phyloP scores from a whole-genome alignment of 2,113 vertebrate species.

The Plecotus auritus region DNA sequence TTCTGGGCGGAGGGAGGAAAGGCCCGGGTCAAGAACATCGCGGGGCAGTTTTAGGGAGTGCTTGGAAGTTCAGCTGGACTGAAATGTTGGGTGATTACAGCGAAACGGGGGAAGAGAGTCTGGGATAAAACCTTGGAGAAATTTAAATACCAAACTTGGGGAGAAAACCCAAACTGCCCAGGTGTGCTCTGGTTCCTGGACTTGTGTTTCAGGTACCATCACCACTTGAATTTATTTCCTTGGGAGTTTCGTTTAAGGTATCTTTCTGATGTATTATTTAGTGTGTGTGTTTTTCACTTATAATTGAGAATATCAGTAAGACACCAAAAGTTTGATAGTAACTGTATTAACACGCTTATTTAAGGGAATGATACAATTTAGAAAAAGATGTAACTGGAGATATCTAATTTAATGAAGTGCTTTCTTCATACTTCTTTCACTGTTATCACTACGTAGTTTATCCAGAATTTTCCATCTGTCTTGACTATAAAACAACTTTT shows the following conservation, averaged over 20 bases:
- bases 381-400: background rate
- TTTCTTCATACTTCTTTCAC: background rate
- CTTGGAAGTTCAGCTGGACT: background rate
- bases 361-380: background rate
- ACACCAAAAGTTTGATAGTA: background rate
- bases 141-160: background rate
- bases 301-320: conserved; percentile 7
- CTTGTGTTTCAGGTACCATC: background rate
- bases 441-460: background rate
- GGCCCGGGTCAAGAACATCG: background rate
- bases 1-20: background rate
- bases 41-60: background rate
- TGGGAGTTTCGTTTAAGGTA: background rate
- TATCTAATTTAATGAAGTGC: background rate
- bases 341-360: background rate
- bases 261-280: background rate
- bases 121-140: background rate
- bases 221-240: background rate
- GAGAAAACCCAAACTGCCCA: background rate
- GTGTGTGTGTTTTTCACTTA: background rate
- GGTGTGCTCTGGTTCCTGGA: background rate
- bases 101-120: background rate
- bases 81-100: background rate
- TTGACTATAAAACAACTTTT: background rate
- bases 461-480: background rate